These are phyloP conservation scores for Hypselothyrea guttata DNA, from an alignment of 2,888 invertebrate genomes.

Conservation along the genomic window DNA sequence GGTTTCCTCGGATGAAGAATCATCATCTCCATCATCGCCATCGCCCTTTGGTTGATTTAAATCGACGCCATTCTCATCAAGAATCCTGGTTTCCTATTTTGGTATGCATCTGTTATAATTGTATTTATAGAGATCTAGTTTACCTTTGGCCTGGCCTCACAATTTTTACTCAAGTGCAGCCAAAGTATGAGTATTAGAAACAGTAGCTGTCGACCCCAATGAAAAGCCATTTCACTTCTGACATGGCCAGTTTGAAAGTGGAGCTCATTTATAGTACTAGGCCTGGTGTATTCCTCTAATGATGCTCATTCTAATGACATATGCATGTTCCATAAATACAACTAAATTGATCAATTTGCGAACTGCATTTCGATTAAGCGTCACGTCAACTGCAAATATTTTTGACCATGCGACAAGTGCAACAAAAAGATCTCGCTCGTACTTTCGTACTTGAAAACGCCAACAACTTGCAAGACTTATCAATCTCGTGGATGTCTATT, in stretches of 20 bases:
- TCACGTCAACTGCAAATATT: constrained; percentile 7
- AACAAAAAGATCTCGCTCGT: no score
- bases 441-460: constrained; percentile 40
- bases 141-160: constrained; percentile 50
- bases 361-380: constrained; percentile 7
- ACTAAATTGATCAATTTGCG: constrained; percentile 46
- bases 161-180: constrained; percentile 26
- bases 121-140: not conserved
- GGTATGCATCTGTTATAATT: not conserved
- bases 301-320: constrained; percentile 8
- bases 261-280: constrained; percentile 27
- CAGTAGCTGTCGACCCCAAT: constrained; percentile 23
- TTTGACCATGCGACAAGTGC: constrained; percentile 36
- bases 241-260: not conserved
- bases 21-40: constrained; percentile 61
- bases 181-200: constrained; percentile 24
- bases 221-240: constrained; percentile 32
- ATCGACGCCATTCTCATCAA: constrained; percentile 6
- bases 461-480: constrained; percentile 24
- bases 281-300: constrained; percentile 27
- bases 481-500: constrained; percentile 5
- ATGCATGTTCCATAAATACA: constrained; percentile 37
- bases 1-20: constrained; percentile 77
- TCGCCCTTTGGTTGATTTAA: constrained; percentile 24
- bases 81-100: no score